These are phyloP conservation scores for Jordanella pulchra DNA, from an alignment of 2,797 vertebrate genomes.

Conservation along the genomic window DNA sequence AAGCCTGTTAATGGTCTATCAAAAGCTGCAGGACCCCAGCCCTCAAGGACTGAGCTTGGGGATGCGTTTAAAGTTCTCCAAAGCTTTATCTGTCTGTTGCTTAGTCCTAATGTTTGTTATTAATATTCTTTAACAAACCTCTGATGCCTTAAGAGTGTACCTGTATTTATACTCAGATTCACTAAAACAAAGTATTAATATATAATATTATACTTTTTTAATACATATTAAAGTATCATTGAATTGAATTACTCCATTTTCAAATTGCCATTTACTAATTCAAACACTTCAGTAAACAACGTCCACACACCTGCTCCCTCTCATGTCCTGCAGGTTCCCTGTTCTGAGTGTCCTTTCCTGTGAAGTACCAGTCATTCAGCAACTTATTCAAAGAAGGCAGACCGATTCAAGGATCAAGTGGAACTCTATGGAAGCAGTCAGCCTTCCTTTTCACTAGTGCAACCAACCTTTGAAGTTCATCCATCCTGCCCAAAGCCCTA, in stretches of 20 bases:
- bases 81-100: background rate
- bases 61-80: too few relatives aligned
- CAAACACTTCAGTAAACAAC: too few relatives aligned
- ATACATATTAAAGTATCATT: too few relatives aligned
- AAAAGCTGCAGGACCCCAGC: too few relatives aligned
- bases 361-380: constrained; percentile 50
- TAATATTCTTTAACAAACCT: background rate
- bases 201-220: too few relatives aligned
- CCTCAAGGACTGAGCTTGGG: too few relatives aligned
- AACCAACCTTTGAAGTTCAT: constrained; percentile 43
- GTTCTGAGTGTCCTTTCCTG: constrained; percentile 51
- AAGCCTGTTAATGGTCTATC: too few relatives aligned
- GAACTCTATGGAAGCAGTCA: constrained; percentile 51
- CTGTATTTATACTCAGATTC: too few relatives aligned
- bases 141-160: too few relatives aligned
- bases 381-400: constrained; percentile 47
- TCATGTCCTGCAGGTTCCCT: constrained; percentile 45
- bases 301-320: background rate
- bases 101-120: background rate
- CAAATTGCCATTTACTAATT: too few relatives aligned
- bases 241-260: too few relatives aligned
- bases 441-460: constrained; percentile 57
- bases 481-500: constrained; percentile 31
- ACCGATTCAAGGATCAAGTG: constrained; percentile 36
- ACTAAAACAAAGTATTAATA: background rate